Percentiles rank a stretch among this genome's conserved stretches.
Conservation (phyloP, 23 tunicate species). For the Styela plicata region DNA sequence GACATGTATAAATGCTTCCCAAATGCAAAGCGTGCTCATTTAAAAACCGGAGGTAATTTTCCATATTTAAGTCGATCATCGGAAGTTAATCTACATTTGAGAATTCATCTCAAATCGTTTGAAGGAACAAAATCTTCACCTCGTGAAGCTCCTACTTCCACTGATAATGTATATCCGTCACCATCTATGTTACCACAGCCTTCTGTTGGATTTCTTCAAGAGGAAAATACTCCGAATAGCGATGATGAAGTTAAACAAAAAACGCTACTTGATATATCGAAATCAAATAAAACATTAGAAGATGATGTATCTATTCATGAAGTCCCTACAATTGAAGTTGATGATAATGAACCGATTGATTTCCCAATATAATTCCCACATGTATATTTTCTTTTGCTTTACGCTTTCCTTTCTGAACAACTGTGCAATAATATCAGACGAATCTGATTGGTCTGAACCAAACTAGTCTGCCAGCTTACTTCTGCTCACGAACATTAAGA, state of each 20-base stretch:
- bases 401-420: too few relatives aligned
- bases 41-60: constrained; percentile 74
- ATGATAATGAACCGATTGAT: constrained; percentile 18
- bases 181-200: background rate
- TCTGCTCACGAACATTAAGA: too few relatives aligned
- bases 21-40: constrained; percentile 46
- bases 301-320: background rate
- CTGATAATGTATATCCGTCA: background rate
- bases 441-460: too few relatives aligned
- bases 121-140: constrained; percentile 16
- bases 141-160: too few relatives aligned
- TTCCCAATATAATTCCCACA: constrained; percentile 10
- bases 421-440: background rate
- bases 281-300: background rate
- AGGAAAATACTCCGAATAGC: background rate
- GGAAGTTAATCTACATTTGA: constrained; percentile 61
- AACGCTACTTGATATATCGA: constrained; percentile 9
- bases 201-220: background rate
- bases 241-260: constrained; percentile 1
- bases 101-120: constrained; percentile 58
- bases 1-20: constrained; percentile 66
- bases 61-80: constrained; percentile 54
- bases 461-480: too few relatives aligned
- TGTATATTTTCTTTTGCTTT: background rate
- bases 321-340: background rate